Percentiles rank a stretch among this genome's conserved stretches.
phyloP scores from a whole-genome alignment of 2,113 vertebrate species.

The Percopsis transmontana region DNA sequence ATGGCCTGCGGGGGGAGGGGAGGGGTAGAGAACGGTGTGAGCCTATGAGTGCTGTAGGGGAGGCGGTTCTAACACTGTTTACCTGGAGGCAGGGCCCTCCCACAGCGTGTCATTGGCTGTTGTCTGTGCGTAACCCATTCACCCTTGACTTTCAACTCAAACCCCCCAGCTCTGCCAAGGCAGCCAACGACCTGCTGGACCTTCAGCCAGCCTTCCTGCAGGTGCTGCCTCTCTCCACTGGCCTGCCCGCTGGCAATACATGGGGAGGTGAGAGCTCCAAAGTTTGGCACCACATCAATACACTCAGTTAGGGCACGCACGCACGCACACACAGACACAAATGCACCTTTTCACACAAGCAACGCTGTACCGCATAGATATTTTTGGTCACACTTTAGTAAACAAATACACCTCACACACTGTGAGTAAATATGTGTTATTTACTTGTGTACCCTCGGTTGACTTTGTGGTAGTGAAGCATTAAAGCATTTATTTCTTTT shows the following conservation, averaged over 20 bases:
- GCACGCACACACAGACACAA: not conserved
- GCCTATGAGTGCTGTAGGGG: too few species aligned
- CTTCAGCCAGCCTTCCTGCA: slow-evolving; percentile 93
- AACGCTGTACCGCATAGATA: not conserved
- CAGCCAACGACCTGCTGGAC: slow-evolving; percentile 93
- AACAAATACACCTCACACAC: not conserved
- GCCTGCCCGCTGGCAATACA: slow-evolving; percentile 84
- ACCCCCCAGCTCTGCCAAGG: slow-evolving; percentile 83
- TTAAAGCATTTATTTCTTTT: too few species aligned
- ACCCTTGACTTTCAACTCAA: slow-evolving; percentile 9
- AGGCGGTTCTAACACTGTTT: too few species aligned
- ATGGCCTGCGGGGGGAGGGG: too few species aligned
- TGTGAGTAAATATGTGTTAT: too few species aligned
- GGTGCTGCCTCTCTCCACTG: slow-evolving; percentile 81
- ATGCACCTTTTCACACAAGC: not conserved
- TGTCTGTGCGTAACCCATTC: slow-evolving; percentile 9
- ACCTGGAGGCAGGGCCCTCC: not conserved
- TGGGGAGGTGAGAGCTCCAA: slow-evolving; percentile 88
- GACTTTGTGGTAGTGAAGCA: too few species aligned
- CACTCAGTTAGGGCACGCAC: not conserved
- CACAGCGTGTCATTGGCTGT: slow-evolving; percentile 18
- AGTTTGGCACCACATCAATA: slow-evolving; percentile 3
- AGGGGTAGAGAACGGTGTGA: too few species aligned
- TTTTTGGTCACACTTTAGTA: not conserved
- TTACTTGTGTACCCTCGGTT: too few species aligned